Evolutionary conservation across 2,888 invertebrate genomes (phyloP), one percentile per base, ranked within the genome.

Genomic region (Nasonia oneida): DNA sequence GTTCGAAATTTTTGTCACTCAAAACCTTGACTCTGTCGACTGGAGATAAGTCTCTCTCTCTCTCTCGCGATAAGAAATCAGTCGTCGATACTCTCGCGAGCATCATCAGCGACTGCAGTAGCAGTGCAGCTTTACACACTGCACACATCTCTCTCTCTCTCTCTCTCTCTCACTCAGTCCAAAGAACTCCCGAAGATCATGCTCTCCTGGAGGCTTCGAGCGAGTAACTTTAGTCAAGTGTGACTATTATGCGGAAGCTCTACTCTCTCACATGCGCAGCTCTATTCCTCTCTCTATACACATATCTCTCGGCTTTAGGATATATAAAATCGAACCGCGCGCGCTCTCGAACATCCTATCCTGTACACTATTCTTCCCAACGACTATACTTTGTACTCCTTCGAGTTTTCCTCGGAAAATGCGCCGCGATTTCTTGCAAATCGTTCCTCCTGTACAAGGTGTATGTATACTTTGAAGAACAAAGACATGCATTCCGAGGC

Each of bases 151-250:
- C 37, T 37, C 37, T 37, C 37, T 53, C 53, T 29, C 29, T 37
- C 37, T 37, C 37, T 37, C 37, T 53, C 53, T 29, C 29, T 29
- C 37, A 18, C 53, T 61, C 57, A 57, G 8, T 61, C 57, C n/a
- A 2, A 18, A 18, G n/a, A 89, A 88, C 90, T 90, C 88, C 86
- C 83, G 73, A 74, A 71, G 75, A 86, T 87, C 87, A 90, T 91
- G 87, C 84, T 89, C 89, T 89, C 91, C 91, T 91, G 89, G 88
- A 90, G 89, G 87, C 84, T 86, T 89, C 89, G 91, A 89, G 87
- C 90, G 89, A 88, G 89, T 90, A 91, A 91, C 91, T 91, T 89
- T 90, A 91, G 91, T 91, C 91, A 90, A 91, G 91, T 91, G 91
- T 91, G 90, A 91, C 91, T 90, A 89, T 88, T 64, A n/a, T 53